Conservation (phyloP, 2,113 vertebrate genomes). For the Oenanthe oenanthe region DNA sequence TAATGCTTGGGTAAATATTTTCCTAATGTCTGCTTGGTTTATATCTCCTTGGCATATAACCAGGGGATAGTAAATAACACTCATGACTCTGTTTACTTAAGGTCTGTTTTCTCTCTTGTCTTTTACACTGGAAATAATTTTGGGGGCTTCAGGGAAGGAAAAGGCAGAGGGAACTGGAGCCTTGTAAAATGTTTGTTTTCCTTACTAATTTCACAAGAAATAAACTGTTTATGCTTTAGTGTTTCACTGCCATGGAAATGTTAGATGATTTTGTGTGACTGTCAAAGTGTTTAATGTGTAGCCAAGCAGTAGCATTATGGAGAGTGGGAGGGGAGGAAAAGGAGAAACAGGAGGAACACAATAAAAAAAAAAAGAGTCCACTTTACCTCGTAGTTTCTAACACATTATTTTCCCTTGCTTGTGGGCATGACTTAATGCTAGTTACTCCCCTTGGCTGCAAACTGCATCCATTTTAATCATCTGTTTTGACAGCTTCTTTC, state of each 20-base stretch:
- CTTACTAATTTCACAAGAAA: constrained; percentile 58
- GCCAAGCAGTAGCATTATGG: constrained; percentile 67
- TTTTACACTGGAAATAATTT: constrained; percentile 54
- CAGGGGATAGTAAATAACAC: constrained; percentile 78
- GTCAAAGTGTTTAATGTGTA: constrained; percentile 44
- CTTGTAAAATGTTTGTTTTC: constrained; percentile 66
- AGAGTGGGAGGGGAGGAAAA: constrained; percentile 1
- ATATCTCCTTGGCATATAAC: constrained; percentile 76
- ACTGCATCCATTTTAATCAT: constrained; percentile 30
- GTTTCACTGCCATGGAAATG: constrained; percentile 56
- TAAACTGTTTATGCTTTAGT: constrained; percentile 57
- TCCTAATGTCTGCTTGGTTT: constrained; percentile 73
- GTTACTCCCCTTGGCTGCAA: constrained; percentile 42
- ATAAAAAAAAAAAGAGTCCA: neutral
- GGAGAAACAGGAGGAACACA: constrained; percentile 11
- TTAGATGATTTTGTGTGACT: constrained; percentile 57
- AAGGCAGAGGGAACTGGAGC: constrained; percentile 9
- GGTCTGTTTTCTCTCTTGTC: constrained; percentile 70
- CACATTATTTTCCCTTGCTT: constrained; percentile 38
- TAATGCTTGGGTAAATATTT: constrained; percentile 83
- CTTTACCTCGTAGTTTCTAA: constrained; percentile 15
- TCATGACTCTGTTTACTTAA: constrained; percentile 73
- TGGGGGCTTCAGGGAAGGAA: constrained; percentile 1
- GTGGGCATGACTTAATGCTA: constrained; percentile 58
- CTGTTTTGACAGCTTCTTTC: constrained; percentile 49